Conservation (phyloP, 2,113 vertebrate species). For the Barnardius zonarius region DNA sequence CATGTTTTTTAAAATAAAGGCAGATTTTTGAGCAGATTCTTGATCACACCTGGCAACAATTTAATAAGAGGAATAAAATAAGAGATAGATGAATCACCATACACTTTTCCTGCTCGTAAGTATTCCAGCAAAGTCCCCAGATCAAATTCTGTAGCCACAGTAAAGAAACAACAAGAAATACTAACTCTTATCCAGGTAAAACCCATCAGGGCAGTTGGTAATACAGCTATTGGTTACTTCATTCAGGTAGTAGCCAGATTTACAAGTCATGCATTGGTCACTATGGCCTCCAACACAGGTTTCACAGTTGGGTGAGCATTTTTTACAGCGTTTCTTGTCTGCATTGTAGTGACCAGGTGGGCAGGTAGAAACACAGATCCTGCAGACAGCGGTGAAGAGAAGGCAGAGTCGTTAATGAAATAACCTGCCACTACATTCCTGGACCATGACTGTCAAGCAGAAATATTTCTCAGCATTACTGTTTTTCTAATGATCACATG, state of each 20-base stretch:
- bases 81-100: not conserved
- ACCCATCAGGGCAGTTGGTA: conserved; percentile 83
- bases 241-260: conserved; percentile 87
- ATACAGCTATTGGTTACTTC: conserved; percentile 89
- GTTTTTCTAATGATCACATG: not conserved
- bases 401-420: conserved; percentile 33
- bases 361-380: conserved; percentile 93
- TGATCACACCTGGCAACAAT: not conserved
- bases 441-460: conserved; percentile 43
- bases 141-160: not conserved
- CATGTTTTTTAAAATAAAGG: not conserved
- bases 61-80: not conserved
- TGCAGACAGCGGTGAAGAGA: conserved; percentile 62
- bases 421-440: conserved; percentile 30
- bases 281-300: conserved; percentile 89
- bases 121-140: conserved; percentile 23
- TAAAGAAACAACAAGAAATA: conserved; percentile 39
- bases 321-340: conserved; percentile 94
- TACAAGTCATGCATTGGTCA: conserved; percentile 92
- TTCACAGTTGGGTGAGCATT: conserved; percentile 91
- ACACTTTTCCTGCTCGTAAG: not conserved
- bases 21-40: not conserved
- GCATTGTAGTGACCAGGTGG: conserved; percentile 92
- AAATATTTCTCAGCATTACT: not conserved
- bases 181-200: conserved; percentile 88